Base-by-base conservation (phyloP, 2,797 vertebrate genomes). In the Danio kyathit region DNA sequence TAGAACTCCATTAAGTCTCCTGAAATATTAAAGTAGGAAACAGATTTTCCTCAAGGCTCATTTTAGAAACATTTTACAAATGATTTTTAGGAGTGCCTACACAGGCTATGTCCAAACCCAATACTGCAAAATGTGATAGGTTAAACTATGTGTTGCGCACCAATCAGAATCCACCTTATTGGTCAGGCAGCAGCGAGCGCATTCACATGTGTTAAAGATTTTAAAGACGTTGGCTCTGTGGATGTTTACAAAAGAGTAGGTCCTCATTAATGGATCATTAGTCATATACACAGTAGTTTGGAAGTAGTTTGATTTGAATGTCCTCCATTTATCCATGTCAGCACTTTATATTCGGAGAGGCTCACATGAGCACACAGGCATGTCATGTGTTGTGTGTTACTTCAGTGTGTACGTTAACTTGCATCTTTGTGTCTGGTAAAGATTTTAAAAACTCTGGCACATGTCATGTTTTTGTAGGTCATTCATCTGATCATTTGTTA, bases 221-320 rank as follows among this genome's bases (percentile, higher is more conserved):
- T 82, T 51, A 76, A 63, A 71, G 40, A 76, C 14, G 74, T 74
- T 70, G 65, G 74, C 56, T 70, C 13, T 48, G 83, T 74, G 69
- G 48, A 71, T 76, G 74, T 81, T 76, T 81, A 46, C 51, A 61
- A 54, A 77, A 75, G 83, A 65, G 43, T 77, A 57, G 51, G 21
- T 78, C 75, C 65, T 76, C 59, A 76, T 82, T 76, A 76, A 82
- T 63, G 63, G 48, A 71, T 21, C 64, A 79, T 80, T 80, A 80
- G 65, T 75, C 82, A 54, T 69, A 63, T 59, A 29, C 44, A 80
- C 64, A 76, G 75, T 76, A 75, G 54, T 77, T 64, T 77, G 49
- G 59, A 76, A 76, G 59, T 71, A 76, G 66, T 70, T 57, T 76
- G 43, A 51, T 65, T 66, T 66, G 61, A 80, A 80, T 41, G 71